A percentile compares a stretch with the other conserved stretches of the same genome.
Conservation (phyloP, 2,797 vertebrate genomes). For the Poeciliopsis infans region DNA sequence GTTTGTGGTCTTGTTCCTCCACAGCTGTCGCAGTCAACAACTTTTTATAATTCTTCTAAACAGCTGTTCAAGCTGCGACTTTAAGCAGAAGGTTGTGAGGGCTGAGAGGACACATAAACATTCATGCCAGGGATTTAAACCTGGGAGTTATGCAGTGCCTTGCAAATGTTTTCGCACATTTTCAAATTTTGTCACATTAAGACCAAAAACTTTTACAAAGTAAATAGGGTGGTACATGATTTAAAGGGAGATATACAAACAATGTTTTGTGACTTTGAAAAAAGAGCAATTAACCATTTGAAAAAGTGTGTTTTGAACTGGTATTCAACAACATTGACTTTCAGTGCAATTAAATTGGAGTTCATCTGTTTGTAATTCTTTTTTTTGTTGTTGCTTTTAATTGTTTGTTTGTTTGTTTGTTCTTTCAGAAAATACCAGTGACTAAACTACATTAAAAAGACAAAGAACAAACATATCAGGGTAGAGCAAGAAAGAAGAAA, state of each 20-base stretch:
- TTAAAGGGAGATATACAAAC: background rate
- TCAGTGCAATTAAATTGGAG: background rate
- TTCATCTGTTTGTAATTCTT: background rate
- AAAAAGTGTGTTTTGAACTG: background rate
- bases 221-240: background rate
- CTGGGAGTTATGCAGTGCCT: background rate
- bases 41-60: slow-evolving; percentile 42
- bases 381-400: background rate
- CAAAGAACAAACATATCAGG: background rate
- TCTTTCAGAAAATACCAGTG: background rate
- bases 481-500: background rate
- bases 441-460: background rate
- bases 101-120: slow-evolving; percentile 30
- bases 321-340: background rate
- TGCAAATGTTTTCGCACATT: background rate
- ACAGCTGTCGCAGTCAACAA: slow-evolving; percentile 60
- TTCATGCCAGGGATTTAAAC: slow-evolving; percentile 4
- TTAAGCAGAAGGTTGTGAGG: slow-evolving; percentile 3
- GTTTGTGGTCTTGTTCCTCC: slow-evolving; percentile 60
- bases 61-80: slow-evolving; percentile 59
- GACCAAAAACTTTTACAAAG: background rate
- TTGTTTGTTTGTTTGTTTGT: background rate
- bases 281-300: background rate
- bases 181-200: background rate
- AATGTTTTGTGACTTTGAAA: background rate